phyloP scores from a whole-genome alignment of 2,113 vertebrate genomes.

The Lagopus leucura region DNA sequence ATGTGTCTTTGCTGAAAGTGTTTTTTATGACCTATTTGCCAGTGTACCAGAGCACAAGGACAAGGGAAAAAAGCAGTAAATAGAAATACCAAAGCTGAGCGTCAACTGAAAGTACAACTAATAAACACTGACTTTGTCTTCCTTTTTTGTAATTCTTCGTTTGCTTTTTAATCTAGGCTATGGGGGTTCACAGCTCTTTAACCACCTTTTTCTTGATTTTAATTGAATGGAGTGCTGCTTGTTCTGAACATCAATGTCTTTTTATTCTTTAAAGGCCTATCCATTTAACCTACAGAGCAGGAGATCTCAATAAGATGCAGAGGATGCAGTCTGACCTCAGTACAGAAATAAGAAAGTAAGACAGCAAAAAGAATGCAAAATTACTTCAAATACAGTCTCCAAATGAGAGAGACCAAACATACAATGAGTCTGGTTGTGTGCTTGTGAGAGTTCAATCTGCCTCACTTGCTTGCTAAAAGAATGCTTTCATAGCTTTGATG shows the following conservation, averaged over 20 bases:
- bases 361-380: background rate
- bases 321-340: slow-evolving; percentile 15
- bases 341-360: background rate
- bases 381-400: slow-evolving; percentile 49
- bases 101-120: slow-evolving; percentile 11
- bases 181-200: slow-evolving; percentile 20
- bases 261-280: slow-evolving; percentile 33
- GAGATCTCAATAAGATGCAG: slow-evolving; percentile 16
- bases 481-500: slow-evolving; percentile 55
- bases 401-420: background rate
- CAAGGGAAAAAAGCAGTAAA: slow-evolving; percentile 41
- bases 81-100: slow-evolving; percentile 65
- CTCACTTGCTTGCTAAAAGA: slow-evolving; percentile 31
- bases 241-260: slow-evolving; percentile 42
- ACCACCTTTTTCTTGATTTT: slow-evolving; percentile 47
- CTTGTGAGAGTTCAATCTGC: background rate
- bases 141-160: background rate
- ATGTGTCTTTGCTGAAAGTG: slow-evolving; percentile 73
- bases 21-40: slow-evolving; percentile 77
- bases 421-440: slow-evolving; percentile 44
- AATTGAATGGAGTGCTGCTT: slow-evolving; percentile 8
- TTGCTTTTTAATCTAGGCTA: background rate
- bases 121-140: slow-evolving; percentile 31
- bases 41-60: slow-evolving; percentile 66
- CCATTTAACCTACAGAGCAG: slow-evolving; percentile 30